Evolutionary conservation across 2,888 invertebrate species (phyloP).

Genomic region (Ornithoptera priamus): DNA sequence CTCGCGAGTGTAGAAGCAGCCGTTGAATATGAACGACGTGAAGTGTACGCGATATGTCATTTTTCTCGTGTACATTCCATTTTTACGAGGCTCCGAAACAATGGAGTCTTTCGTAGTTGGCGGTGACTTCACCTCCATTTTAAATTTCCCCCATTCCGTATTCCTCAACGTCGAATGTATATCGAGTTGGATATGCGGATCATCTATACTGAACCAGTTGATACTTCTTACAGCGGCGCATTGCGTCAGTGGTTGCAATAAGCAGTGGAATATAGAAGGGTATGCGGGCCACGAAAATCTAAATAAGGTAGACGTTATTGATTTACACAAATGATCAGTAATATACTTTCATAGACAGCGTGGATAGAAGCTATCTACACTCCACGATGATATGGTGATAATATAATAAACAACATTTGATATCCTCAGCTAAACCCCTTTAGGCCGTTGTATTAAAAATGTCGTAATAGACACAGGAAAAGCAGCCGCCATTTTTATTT

Average conservation of each 20-base stretch:
- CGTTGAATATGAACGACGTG: slow-evolving; percentile 1
- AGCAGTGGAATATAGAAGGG: slow-evolving; percentile 14
- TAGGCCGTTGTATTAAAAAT: no score
- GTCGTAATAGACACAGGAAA: no score
- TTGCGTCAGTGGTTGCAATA: slow-evolving; percentile 38
- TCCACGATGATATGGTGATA: no score
- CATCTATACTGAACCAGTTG: slow-evolving; percentile 44
- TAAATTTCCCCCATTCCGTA: slow-evolving; percentile 40
- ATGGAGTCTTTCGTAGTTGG: slow-evolving; percentile 36
- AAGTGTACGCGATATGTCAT: not conserved
- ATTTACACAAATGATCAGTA: not conserved
- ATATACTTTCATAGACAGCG: no score
- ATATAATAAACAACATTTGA: no score
- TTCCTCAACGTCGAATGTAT: slow-evolving; percentile 32
- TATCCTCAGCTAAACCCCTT: no score
- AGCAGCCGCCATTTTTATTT: no score
- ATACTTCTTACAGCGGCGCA: slow-evolving; percentile 46
- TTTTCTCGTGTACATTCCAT: slow-evolving; percentile 8
- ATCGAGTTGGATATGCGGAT: slow-evolving; percentile 39
- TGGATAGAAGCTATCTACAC: no score
- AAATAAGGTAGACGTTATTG: slow-evolving; percentile 31
- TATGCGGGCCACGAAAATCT: slow-evolving; percentile 38
- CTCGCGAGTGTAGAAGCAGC: not conserved
- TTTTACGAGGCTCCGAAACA: not conserved
- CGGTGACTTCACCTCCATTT: slow-evolving; percentile 33